Evolutionary conservation across 2,888 invertebrate genomes (phyloP), one percentile per base, ranked within the genome.

Genomic region (Rapana venosa): DNA sequence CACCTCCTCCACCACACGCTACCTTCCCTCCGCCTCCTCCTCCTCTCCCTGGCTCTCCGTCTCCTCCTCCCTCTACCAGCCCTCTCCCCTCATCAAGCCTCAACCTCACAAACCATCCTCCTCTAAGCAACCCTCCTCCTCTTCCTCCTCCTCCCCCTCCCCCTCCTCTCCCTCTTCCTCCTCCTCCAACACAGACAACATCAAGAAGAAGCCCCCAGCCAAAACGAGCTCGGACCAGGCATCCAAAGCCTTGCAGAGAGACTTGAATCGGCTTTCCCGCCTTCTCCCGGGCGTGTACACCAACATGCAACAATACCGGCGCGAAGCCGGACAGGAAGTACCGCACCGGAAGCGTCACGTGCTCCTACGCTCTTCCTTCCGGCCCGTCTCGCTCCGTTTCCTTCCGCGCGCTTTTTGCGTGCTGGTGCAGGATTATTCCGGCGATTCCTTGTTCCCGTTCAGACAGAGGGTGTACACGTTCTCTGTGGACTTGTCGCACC

Each of bases 281-380:
- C 85, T 89, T 6, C 56, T 89, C 13, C 89, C 89, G 0, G 89
- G 88, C 2, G 87, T 85, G 15, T 91, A 91, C 83, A 90, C 89
- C 87, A 91, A 91, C 84, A 74, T 81, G n/a, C 35, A 90, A 20
- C 91, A 91, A 84, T 91, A 91, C 84, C 86, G 81, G 85, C 83
- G 81, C 30, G 89, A 90, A 32, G 91, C 86, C 0, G 79, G 35
- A 58, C 79, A 35, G 58, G 47, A 79, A 8, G 70, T 90, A 0
- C 90, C 91, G 0, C 66, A 77, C n/a, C 35, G 84, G 22, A 87
- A 90, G 30, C 79, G 90, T 1, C 87, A 89, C 77, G 79, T 90
- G 56, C 81, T 91, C 56, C 84, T 91, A n/a, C 79, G 89, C 26
- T 86, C 90, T 17, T 89, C 90, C n/a, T 91, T 89, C 87, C 79